Percentiles rank a stretch among this genome's conserved stretches.
Evolutionary conservation across 2,888 invertebrate species (phyloP).

Genomic region (Clunio marinus): DNA sequence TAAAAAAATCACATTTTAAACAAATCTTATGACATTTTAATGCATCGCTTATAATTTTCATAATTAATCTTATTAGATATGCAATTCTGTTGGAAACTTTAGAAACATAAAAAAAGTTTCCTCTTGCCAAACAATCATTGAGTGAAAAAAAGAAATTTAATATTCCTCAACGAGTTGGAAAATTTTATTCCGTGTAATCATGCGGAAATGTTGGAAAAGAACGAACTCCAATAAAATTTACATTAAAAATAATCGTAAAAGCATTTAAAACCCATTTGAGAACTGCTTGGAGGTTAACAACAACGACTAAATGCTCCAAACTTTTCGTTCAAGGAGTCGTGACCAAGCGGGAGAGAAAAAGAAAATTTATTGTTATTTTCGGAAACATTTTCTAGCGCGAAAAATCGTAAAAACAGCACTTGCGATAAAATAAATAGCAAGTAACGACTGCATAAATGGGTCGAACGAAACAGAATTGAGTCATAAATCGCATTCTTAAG

Average conservation of each 20-base stretch:
- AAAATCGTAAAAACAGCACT: slow-evolving; percentile 36
- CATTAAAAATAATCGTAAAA: slow-evolving; percentile 37
- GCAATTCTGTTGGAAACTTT: neutral
- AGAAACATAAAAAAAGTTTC: no score
- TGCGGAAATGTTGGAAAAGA: slow-evolving; percentile 16
- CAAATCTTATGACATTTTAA: neutral
- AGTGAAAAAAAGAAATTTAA: neutral
- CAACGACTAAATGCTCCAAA: neutral
- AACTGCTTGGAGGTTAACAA: neutral
- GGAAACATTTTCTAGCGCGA: slow-evolving; percentile 29
- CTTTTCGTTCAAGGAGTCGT: no score
- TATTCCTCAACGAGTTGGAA: neutral
- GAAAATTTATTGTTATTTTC: slow-evolving; percentile 38
- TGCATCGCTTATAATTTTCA: slow-evolving; percentile 17
- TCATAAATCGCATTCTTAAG: slow-evolving; percentile 25
- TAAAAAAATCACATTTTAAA: neutral
- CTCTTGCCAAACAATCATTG: neutral
- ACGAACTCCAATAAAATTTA: slow-evolving; percentile 36
- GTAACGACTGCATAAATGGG: slow-evolving; percentile 36
- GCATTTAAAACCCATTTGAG: slow-evolving; percentile 32
- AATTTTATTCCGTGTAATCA: neutral
- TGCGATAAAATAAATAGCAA: slow-evolving; percentile 38
- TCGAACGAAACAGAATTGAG: slow-evolving; percentile 35
- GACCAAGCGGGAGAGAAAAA: neutral
- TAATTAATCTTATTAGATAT: slow-evolving; percentile 20